Percentiles rank a stretch among this genome's conserved stretches.
Conservation (phyloP, 92 coral and sea anemone genomes). For the Palythoa caribaeorum region DNA sequence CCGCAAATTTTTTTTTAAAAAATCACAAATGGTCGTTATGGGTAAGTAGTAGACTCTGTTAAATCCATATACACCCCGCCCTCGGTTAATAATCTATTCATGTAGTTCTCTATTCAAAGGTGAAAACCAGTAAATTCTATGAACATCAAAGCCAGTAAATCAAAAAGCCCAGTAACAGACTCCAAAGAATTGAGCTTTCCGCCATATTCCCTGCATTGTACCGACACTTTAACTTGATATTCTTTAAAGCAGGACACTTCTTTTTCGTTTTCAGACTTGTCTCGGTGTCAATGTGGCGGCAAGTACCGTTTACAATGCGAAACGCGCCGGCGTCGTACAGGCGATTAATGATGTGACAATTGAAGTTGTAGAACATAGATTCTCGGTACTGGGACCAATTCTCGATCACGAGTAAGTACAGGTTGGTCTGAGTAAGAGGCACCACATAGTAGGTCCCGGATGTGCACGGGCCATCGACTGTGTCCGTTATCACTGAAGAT, state of each 20-base stretch:
- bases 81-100: too few relatives aligned
- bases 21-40: too few relatives aligned
- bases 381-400: conserved; percentile 96
- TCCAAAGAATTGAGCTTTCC: conserved; percentile 4
- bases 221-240: conserved; percentile 83
- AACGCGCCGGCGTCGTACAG: conserved; percentile 98
- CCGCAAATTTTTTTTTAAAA: too few relatives aligned
- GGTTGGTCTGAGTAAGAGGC: conserved; percentile 90
- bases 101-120: neutral
- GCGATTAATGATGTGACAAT: conserved; percentile 94
- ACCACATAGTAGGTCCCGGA: conserved; percentile 91
- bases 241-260: conserved; percentile 89
- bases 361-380: conserved; percentile 96
- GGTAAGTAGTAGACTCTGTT: too few relatives aligned
- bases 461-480: conserved; percentile 90
- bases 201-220: conserved; percentile 64
- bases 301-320: conserved; percentile 98
- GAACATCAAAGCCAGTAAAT: neutral
- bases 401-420: conserved; percentile 89
- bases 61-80: too few relatives aligned
- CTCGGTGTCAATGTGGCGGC: conserved; percentile 91
- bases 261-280: conserved; percentile 71
- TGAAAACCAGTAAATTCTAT: neutral
- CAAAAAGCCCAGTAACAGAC: neutral
- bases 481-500: conserved; percentile 73